Base-by-base conservation (phyloP, 2,888 invertebrate genomes). In the Lithosia quadra region DNA sequence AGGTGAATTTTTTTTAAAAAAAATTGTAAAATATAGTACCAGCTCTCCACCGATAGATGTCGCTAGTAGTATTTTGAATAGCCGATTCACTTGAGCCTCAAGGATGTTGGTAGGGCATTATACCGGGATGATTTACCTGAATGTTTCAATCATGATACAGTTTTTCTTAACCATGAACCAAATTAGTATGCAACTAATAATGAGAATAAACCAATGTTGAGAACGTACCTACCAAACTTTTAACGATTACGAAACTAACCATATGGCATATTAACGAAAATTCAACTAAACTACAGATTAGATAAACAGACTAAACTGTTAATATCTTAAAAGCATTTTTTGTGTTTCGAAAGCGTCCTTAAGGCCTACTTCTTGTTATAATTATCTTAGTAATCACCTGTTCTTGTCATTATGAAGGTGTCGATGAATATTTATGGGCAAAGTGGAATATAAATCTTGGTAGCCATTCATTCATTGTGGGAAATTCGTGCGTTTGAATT, bases 401-500 rank as follows among this genome's bases (percentile, higher is more conserved):
- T 70, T 67, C 74, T 63, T 74, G 78, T 72, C 65, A 65, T 57
- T 72, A 72, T 66, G 72, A 79, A 76, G 70, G 78, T 72, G 63
- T 58, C 43, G 75, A 53, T 59, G 55, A 33, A 55, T 36, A 49
- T 66, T 62, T 69, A 67, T 66, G 67, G 67, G 72, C 74, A 67
- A 71, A 73, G 67, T 73, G 79, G 84, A 80, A 85, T 80, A 78
- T 80, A 80, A 74, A 77, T 79, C 70, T 73, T 65, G 43, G 71
- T 66, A 61, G 69, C 63, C 69, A 75, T 75, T 75, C 69, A 74
- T 76, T 76, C n/a, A n/a, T n/a, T 74, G 74, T 79, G 77, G 67
- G 78, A 75, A 80, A 82, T 66, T 73, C 66, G 72, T 63, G 28
- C 55, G 28, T 76, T 78, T 56, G 64, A 74, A 67, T 57, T 76